Conservation (phyloP, 2,888 invertebrate species). For the Noctua fimbriata region DNA sequence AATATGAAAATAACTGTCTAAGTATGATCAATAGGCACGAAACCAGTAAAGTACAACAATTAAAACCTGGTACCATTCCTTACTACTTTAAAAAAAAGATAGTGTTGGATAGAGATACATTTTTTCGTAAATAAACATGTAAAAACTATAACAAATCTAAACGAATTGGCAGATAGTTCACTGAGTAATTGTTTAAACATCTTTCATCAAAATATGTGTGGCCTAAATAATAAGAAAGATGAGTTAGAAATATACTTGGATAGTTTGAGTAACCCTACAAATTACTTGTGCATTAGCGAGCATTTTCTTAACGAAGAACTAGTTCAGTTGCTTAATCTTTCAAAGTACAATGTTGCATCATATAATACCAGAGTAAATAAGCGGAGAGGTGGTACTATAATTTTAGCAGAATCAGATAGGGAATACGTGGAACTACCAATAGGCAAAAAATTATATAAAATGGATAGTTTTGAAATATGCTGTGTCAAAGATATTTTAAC, state of each 20-base stretch:
- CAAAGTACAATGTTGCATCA: conserved; percentile 17
- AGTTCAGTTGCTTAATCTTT: conserved; percentile 20
- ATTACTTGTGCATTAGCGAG: conserved; percentile 30
- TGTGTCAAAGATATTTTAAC: background rate
- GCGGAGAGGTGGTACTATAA: conserved; percentile 29
- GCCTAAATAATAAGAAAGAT: conserved; percentile 35
- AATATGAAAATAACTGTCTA: too few species aligned
- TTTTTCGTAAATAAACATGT: too few species aligned
- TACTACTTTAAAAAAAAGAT: too few species aligned
- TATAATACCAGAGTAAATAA: conserved; percentile 28
- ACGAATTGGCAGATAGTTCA: background rate
- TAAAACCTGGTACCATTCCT: too few species aligned
- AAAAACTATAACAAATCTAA: too few species aligned
- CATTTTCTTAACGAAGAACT: conserved; percentile 31
- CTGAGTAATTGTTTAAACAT: background rate
- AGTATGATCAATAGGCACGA: too few species aligned
- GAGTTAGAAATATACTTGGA: conserved; percentile 28
- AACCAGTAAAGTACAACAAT: too few species aligned
- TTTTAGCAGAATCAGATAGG: conserved; percentile 20
- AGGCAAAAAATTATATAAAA: conserved; percentile 10
- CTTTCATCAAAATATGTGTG: conserved; percentile 30
- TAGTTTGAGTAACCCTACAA: background rate
- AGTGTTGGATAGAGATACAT: too few species aligned
- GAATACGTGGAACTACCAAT: conserved; percentile 9
- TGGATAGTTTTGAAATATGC: background rate